phyloP scores from a whole-genome alignment of 2,113 vertebrate species.

The Steatornis caripensis region DNA sequence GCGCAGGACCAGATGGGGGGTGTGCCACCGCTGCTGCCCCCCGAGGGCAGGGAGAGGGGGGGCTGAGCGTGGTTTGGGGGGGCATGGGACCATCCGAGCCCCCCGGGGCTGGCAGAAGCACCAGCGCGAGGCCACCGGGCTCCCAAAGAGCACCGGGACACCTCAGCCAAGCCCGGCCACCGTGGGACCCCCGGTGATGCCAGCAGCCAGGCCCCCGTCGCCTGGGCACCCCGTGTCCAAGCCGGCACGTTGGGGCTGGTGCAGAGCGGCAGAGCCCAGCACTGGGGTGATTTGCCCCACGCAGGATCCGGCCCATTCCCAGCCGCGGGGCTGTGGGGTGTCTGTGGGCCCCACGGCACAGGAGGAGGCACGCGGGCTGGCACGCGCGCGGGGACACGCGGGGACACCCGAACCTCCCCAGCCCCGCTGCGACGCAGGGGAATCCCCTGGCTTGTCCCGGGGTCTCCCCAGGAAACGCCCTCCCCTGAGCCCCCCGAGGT shows the following conservation, averaged over 20 bases:
- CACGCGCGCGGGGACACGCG: not conserved
- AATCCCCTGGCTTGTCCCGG: not conserved
- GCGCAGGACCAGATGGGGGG: not conserved
- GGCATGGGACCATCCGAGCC: fast-evolving
- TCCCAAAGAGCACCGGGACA: not conserved
- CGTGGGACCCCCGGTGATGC: fast-evolving
- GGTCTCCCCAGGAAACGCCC: not conserved
- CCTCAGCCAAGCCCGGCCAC: not conserved
- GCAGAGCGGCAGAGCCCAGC: not conserved
- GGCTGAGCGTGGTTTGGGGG: not conserved
- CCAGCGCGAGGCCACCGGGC: fast-evolving
- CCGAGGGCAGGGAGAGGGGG: not conserved
- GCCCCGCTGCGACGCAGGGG: not conserved
- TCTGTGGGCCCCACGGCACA: not conserved
- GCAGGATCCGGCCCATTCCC: not conserved
- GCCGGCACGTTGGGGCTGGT: fast-evolving
- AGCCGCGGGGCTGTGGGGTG: not conserved
- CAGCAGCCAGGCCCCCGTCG: fast-evolving
- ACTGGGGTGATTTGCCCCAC: not conserved
- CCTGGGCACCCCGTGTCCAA: fast-evolving
- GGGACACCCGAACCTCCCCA: not conserved
- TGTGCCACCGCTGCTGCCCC: not conserved
- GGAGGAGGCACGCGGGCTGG: fast-evolving
- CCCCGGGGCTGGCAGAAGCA: not conserved
- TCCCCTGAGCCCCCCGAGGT: not conserved